Conservation (phyloP, 1,140 invertebrate genomes). For the Solen grandis region DNA sequence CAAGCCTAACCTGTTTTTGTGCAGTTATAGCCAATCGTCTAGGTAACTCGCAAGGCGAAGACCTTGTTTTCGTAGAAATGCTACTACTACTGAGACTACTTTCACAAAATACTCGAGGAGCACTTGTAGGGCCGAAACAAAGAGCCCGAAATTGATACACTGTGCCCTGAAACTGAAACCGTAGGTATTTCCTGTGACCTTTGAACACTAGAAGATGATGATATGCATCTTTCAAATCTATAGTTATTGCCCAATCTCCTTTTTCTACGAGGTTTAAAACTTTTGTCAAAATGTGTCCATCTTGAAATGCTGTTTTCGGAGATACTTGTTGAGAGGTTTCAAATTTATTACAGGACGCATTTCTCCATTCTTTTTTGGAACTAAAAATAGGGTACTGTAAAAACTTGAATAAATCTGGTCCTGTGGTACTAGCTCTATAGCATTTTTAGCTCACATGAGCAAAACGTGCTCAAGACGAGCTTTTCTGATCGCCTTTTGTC, state of each 20-base stretch:
- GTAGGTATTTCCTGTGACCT: slow-evolving; percentile 3
- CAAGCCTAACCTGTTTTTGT: background rate
- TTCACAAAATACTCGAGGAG: slow-evolving; percentile 40
- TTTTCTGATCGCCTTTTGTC: too few species aligned
- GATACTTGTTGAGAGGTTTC: slow-evolving; percentile 24
- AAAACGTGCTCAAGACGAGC: background rate
- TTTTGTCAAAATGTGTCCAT: slow-evolving; percentile 22
- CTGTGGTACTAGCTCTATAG: slow-evolving; percentile 5
- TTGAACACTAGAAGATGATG: background rate
- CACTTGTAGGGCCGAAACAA: slow-evolving; percentile 31
- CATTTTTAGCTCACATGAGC: too few species aligned
- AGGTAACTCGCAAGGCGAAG: slow-evolving; percentile 24
- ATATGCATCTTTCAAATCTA: slow-evolving; percentile 33
- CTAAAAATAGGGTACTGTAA: slow-evolving; percentile 33
- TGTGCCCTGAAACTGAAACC: slow-evolving; percentile 12
- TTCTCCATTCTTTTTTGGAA: slow-evolving; percentile 27
- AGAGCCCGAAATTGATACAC: slow-evolving; percentile 23
- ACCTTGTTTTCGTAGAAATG: slow-evolving; percentile 2
- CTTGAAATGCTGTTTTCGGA: slow-evolving; percentile 36
- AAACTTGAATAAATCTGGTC: slow-evolving; percentile 3
- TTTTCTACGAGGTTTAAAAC: slow-evolving; percentile 13
- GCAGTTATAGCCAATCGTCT: slow-evolving; percentile 25
- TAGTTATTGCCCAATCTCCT: slow-evolving; percentile 10
- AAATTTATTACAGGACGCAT: slow-evolving; percentile 26
- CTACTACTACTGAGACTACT: slow-evolving; percentile 9